Evolutionary conservation across 2,113 vertebrate species (phyloP), one percentile per base, ranked within the genome.

Genomic region (Syrrhaptes paradoxus): DNA sequence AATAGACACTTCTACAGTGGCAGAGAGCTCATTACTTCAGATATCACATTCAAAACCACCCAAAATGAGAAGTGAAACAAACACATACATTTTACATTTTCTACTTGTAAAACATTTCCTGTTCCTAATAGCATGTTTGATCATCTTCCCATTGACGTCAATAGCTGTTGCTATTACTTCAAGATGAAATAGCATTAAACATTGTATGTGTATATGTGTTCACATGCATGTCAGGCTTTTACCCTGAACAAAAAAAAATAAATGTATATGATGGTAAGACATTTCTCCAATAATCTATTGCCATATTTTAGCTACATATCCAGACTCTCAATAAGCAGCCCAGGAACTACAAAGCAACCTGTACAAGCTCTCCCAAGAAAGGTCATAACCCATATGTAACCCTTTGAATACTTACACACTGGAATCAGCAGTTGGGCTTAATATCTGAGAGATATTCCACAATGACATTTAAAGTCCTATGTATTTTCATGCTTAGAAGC

Each of bases 101-200:
- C 24, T 70, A 29, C 4, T 17, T 31, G 3, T 36, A 76, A 80
- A 76, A 4, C 6, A 45, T 65, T 92, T 92, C 5, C 5, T 57
- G 17, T 46, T 90, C 51, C 17, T 70, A 51, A 28, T 4, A 61
- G 20, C 14, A 94, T 19, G 24, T 28, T 77, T 66, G 28, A 43
- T 51, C 32, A 51, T 29, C 24, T 80, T 80, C 4, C 43, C 13
- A 17, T 22, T 43, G 43, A 77, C 10, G 54, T 13, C 6, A 55
- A 4, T 38, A 70, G 7, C 17, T 26, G 3, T 38, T 72, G 8
- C 7, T 90, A 6, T 67, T 74, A 43, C 67, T 71, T 78, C 12
- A 59, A 2, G 4, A 31, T 22, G 6, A 84, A 93, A 55, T 15
- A 62, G 0, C 0, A 2, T 52, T 63, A 62, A 55, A 59, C 0